These are phyloP conservation scores for Charadrius vociferus DNA, from an alignment of 2,113 vertebrate species.

Conservation along the genomic window DNA sequence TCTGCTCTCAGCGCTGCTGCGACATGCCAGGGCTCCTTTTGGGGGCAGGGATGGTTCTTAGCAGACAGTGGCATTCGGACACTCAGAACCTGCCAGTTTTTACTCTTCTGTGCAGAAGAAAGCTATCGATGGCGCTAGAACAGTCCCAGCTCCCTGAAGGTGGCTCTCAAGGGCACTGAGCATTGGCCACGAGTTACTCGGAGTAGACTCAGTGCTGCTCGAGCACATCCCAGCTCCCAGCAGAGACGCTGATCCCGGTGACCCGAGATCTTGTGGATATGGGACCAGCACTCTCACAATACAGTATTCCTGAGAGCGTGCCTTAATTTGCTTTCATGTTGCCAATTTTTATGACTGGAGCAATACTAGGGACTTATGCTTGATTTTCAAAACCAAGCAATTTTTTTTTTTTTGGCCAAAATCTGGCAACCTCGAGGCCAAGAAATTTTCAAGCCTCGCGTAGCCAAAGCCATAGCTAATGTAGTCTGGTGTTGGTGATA, in stretches of 20 bases:
- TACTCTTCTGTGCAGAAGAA: not conserved
- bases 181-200: not conserved
- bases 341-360: not conserved
- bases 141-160: not conserved
- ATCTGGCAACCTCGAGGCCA: not conserved
- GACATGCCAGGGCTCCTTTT: not conserved
- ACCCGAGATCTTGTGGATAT: not conserved
- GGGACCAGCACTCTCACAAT: not conserved
- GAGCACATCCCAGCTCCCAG: not conserved
- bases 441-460: not conserved
- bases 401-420: not conserved
- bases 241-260: fast-evolving
- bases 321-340: not conserved
- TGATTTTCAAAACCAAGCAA: not conserved
- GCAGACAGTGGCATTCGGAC: not conserved
- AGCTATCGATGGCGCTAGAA: not conserved
- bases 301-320: fast-evolving
- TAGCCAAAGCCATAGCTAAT: not conserved
- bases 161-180: not conserved
- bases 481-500: fast-evolving
- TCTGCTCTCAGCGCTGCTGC: not conserved
- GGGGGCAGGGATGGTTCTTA: not conserved
- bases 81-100: not conserved
- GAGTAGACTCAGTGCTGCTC: not conserved
- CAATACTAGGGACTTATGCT: not conserved